Conservation (phyloP, 2,888 invertebrate species). For the Chromoteleia sp. region DNA sequence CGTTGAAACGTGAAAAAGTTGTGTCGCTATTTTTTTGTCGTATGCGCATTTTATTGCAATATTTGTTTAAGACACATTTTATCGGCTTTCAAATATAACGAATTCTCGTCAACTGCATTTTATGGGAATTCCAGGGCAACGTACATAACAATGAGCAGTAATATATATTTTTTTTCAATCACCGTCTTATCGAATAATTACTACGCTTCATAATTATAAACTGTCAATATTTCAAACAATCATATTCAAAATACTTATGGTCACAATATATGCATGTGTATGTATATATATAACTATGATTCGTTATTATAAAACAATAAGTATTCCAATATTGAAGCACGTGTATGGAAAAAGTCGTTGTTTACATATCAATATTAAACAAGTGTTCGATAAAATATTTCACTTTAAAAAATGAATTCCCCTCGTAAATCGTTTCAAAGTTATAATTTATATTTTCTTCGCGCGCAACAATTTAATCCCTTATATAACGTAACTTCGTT, state of each 20-base stretch:
- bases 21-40: slow-evolving; percentile 28
- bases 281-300: slow-evolving; percentile 36
- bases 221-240: slow-evolving; percentile 56
- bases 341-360: slow-evolving; percentile 51
- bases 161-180: slow-evolving; percentile 37
- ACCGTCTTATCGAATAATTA: slow-evolving; percentile 34
- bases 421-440: slow-evolving; percentile 10
- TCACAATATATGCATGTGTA: slow-evolving; percentile 13
- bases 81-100: slow-evolving; percentile 43
- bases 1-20: too few species aligned
- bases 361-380: slow-evolving; percentile 32
- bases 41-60: slow-evolving; percentile 46
- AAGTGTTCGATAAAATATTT: slow-evolving; percentile 13
- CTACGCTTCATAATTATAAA: slow-evolving; percentile 54
- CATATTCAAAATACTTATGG: slow-evolving; percentile 51
- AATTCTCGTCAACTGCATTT: slow-evolving; percentile 37
- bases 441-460: neutral
- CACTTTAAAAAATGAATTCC: slow-evolving; percentile 30
- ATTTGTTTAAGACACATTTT: slow-evolving; percentile 55
- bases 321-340: slow-evolving; percentile 40
- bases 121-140: slow-evolving; percentile 37
- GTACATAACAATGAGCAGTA: slow-evolving; percentile 48
- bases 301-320: slow-evolving; percentile 51
- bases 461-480: slow-evolving; percentile 42
- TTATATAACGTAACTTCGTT: slow-evolving; percentile 17